These are phyloP conservation scores for Sciurus carolinensis DNA, from an alignment of 2,797 vertebrate genomes.

Conservation along the genomic window DNA sequence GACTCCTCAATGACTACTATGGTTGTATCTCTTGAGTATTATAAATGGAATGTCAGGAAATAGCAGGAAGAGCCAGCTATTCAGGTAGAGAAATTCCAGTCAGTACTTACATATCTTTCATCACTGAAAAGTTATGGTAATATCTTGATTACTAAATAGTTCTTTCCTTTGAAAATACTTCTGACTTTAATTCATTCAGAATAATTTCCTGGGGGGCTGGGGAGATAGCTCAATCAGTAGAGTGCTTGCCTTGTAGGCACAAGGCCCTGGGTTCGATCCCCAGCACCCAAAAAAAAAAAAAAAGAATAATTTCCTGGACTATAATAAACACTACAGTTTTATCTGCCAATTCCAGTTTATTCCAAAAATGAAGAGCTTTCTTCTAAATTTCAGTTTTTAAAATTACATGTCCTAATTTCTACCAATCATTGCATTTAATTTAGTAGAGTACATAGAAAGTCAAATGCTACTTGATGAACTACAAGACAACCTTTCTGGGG, in stretches of 20 bases:
- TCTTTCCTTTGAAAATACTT: slow-evolving; percentile 68
- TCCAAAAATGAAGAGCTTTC: not conserved
- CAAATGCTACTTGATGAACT: slow-evolving; percentile 31
- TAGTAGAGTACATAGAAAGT: not conserved
- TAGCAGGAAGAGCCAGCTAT: slow-evolving; percentile 47
- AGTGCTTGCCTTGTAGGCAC: no score
- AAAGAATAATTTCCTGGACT: slow-evolving; percentile 38
- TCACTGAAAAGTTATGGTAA: slow-evolving; percentile 28
- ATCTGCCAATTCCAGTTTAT: slow-evolving; percentile 51
- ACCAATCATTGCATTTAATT: not conserved
- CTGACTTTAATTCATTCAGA: slow-evolving; percentile 56
- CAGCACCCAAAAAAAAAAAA: no score
- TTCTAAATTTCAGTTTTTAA: slow-evolving; percentile 15
- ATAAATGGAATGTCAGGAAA: slow-evolving; percentile 59
- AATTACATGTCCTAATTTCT: slow-evolving; percentile 43
- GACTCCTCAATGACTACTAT: slow-evolving; percentile 36
- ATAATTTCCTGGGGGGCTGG: not conserved
- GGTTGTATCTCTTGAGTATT: not conserved
- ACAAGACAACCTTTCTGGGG: not conserved
- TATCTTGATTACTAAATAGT: slow-evolving; percentile 49
- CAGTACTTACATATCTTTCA: not conserved
- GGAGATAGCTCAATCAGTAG: no score
- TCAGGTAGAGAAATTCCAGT: slow-evolving; percentile 40
- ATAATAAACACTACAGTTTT: slow-evolving; percentile 46
- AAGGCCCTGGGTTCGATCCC: no score